Conservation (phyloP, 2,113 vertebrate species). For the Plectropomus leopardus region DNA sequence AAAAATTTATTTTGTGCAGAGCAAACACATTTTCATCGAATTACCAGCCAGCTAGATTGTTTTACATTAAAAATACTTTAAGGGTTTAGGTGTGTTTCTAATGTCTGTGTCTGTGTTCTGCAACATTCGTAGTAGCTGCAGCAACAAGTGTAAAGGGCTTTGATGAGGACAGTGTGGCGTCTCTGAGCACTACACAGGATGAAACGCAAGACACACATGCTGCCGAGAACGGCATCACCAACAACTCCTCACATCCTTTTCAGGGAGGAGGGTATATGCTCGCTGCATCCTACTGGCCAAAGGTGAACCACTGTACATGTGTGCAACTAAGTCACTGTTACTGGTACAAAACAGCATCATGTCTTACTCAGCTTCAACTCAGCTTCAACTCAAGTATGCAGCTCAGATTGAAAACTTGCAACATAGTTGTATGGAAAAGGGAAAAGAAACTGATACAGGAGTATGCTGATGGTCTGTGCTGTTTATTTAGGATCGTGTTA, state of each 20-base stretch:
- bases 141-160: constrained; percentile 91
- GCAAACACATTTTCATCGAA: not conserved
- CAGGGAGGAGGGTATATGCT: constrained; percentile 95
- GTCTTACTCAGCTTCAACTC: too few relatives aligned
- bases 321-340: not conserved
- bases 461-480: not conserved
- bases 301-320: constrained; percentile 83
- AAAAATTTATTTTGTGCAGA: not conserved
- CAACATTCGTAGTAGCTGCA: constrained; percentile 81
- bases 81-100: not conserved
- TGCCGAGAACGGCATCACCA: constrained; percentile 91
- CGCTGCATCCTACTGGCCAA: constrained; percentile 97
- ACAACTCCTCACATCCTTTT: constrained; percentile 88
- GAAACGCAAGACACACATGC: constrained; percentile 94
- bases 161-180: constrained; percentile 97
- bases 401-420: not conserved
- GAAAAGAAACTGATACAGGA: not conserved
- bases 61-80: too few relatives aligned
- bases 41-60: not conserved
- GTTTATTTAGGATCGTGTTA: constrained; percentile 92
- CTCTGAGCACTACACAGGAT: constrained; percentile 92
- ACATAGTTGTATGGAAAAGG: not conserved
- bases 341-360: not conserved
- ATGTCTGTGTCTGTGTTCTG: constrained; percentile 29
- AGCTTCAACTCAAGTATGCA: not conserved